Base-by-base conservation (phyloP, 2,113 vertebrate genomes). In the Aramus guarauna region DNA sequence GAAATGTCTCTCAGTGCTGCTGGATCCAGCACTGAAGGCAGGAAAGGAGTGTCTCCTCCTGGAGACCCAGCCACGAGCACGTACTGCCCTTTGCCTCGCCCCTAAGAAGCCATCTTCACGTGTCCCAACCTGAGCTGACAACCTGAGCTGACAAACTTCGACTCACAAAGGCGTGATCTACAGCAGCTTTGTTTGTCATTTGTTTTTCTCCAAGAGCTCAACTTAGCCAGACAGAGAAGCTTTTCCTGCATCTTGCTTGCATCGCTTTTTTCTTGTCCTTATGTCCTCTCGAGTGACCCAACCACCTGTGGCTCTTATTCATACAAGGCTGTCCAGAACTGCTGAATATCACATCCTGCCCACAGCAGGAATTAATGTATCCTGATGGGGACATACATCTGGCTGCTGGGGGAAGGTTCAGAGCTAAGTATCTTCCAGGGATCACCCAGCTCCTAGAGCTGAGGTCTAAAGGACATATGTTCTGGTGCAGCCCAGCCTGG, bases 211-310 rank as follows among this genome's bases (percentile, higher is more conserved):
- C 37, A 63, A 26, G 83, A 92, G 43, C 45, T 92, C 76, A 60
- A 20, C 83, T 71, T 64, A 71, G 73, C 43, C 92, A 94, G 93
- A 90, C 55, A 84, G 64, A 91, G 80, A 52, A 78, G 79, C 43
- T 94, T 92, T 89, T 66, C 53, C 60, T 91, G 60, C 73, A 74
- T 91, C 85, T 89, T 86, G 36, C 52, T 95, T 85, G 64, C 79
- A 53, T 50, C 60, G 48, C 23, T 16, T 56, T 43, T 64, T 66
- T 66, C 55, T 39, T 55, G 5, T 58, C 75, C 71, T 85, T 88
- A 41, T 75, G 34, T 93, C 47, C 82, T 80, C 79, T 58, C 0
- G 4, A 62, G 30, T 89, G 76, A 94, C 79, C 91, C 91, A 84
- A 16, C 72, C 86, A 96, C 93, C 80, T 94, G 93, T 83, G 86